phyloP scores from a whole-genome alignment of 2,888 invertebrate genomes.

The Hypselothyrea guttata region DNA sequence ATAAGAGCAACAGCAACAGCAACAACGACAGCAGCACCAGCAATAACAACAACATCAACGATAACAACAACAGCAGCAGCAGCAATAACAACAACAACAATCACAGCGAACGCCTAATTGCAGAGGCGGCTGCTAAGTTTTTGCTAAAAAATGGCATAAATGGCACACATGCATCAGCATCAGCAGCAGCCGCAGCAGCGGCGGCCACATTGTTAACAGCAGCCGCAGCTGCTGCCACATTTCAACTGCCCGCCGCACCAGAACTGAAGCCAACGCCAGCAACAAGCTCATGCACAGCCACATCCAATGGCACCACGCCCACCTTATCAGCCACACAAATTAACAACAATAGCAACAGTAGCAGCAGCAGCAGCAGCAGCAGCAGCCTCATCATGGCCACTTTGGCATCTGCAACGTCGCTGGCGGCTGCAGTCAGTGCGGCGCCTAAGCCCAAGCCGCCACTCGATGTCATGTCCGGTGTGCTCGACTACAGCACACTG shows the following conservation, averaged over 20 bases:
- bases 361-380: conserved; percentile 44
- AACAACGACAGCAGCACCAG: conserved; percentile 23
- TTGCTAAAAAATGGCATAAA: conserved; percentile 79
- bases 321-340: conserved; percentile 44
- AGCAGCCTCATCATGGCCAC: conserved; percentile 51
- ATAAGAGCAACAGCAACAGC: conserved; percentile 85
- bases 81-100: conserved; percentile 43
- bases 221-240: conserved; percentile 67
- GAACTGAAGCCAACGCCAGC: conserved; percentile 41
- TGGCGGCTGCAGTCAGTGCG: conserved; percentile 48
- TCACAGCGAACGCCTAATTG: conserved; percentile 67
- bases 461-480: conserved; percentile 62
- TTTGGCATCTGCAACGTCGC: conserved; percentile 54
- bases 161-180: conserved; percentile 65
- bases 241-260: conserved; percentile 66
- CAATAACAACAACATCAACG: conserved; percentile 28
- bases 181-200: conserved; percentile 62
- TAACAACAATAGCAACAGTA: conserved; percentile 42
- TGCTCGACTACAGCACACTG: conserved; percentile 73
- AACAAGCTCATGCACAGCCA: conserved; percentile 19
- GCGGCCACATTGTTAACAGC: conserved; percentile 59
- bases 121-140: conserved; percentile 77
- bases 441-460: conserved; percentile 41
- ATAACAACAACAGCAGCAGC: conserved; percentile 32
- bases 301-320: conserved; percentile 65